Evolutionary conservation across 2,888 invertebrate species (phyloP).

Genomic region (Synergus umbraculus): DNA sequence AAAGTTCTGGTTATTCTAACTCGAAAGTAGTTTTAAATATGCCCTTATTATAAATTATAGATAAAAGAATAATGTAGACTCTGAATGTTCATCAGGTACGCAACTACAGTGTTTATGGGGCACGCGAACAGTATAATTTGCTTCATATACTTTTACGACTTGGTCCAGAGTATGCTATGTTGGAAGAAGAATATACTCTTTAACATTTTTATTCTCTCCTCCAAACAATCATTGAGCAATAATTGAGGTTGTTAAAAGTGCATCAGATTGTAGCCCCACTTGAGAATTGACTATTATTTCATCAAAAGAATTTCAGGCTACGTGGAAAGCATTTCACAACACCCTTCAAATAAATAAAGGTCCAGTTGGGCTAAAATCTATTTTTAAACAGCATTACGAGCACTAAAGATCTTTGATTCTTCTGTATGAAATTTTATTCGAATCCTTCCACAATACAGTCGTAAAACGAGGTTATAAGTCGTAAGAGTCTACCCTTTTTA

Average conservation of each 20-base stretch:
- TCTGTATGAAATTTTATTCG: slow-evolving; percentile 13
- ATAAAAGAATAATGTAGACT: background rate
- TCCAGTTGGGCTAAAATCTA: background rate
- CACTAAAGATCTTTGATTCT: slow-evolving; percentile 8
- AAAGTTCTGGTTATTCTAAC: too few species aligned
- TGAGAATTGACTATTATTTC: background rate
- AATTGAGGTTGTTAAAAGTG: too few species aligned
- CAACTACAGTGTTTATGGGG: slow-evolving; percentile 56
- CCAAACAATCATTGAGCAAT: background rate
- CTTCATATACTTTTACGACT: slow-evolving; percentile 46
- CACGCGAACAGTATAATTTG: slow-evolving; percentile 59
- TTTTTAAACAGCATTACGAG: background rate
- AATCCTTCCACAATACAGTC: slow-evolving; percentile 29
- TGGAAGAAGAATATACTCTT: slow-evolving; percentile 3
- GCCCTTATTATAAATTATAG: slow-evolving; percentile 7
- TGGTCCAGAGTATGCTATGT: background rate
- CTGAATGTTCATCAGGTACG: slow-evolving; percentile 41
- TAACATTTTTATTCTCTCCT: background rate
- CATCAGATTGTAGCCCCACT: background rate
- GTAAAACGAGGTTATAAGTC: slow-evolving; percentile 35
- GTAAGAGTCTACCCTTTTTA: slow-evolving; percentile 31
- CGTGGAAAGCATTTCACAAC: too few species aligned
- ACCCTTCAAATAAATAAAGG: background rate
- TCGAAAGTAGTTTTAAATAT: too few species aligned
- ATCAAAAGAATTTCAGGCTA: background rate